These are phyloP conservation scores for Drosophila obscura DNA, from an alignment of 1,140 invertebrate species.

Conservation along the genomic window DNA sequence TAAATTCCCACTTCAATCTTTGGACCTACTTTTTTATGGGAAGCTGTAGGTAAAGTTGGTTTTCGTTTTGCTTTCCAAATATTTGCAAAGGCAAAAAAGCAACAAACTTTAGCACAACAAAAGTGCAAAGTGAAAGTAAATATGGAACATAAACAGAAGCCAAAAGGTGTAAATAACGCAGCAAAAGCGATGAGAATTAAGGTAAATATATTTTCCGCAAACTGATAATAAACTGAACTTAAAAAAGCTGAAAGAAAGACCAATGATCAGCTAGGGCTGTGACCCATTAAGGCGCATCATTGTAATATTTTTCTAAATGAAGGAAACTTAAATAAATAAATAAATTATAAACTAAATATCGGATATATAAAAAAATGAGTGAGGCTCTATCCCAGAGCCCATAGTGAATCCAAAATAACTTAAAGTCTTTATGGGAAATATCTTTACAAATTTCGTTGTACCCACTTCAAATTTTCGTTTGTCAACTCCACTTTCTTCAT, in stretches of 20 bases:
- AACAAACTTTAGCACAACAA: constrained; percentile 16
- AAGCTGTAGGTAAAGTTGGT: not conserved
- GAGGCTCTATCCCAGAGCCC: too few species aligned
- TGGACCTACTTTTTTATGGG: not conserved
- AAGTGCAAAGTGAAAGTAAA: constrained; percentile 52
- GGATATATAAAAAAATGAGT: too few species aligned
- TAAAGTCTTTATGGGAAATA: too few species aligned
- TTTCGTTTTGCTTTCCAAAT: not conserved
- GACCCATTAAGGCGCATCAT: too few species aligned
- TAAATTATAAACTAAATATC: too few species aligned
- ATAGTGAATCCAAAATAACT: too few species aligned
- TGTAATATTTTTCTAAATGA: too few species aligned
- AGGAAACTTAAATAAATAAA: too few species aligned
- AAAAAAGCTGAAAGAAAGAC: not conserved
- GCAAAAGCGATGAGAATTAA: constrained; percentile 11
- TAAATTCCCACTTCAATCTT: constrained; percentile 8
- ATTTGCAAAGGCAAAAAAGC: constrained; percentile 33
- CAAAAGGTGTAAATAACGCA: too few species aligned
- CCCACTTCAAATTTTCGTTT: too few species aligned
- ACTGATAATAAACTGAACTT: not conserved
- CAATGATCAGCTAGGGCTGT: not conserved
- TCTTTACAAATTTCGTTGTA: too few species aligned
- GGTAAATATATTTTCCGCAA: constrained; percentile 26
- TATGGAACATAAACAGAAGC: constrained; percentile 36
- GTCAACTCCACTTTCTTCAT: constrained; percentile 4